These are phyloP conservation scores for Episyrphus balteatus DNA, from an alignment of 1,140 invertebrate genomes.

Conservation along the genomic window DNA sequence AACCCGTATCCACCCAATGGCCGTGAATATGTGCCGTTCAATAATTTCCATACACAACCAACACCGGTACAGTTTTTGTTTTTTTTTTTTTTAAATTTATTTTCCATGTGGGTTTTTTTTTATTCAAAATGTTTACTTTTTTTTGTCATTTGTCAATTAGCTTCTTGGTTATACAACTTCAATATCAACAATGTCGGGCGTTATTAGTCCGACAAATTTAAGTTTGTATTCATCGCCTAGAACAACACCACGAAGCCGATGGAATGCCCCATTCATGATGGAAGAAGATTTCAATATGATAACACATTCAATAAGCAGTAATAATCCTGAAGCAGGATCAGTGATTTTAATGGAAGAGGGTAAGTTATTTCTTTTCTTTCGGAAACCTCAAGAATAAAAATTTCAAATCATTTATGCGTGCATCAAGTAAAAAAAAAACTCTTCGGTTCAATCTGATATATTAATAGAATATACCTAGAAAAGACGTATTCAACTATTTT, in stretches of 20 bases:
- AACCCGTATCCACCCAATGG: constrained; percentile 24
- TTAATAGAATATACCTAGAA: too few relatives aligned
- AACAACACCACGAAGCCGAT: constrained; percentile 52
- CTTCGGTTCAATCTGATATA: too few relatives aligned
- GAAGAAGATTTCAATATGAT: constrained; percentile 93
- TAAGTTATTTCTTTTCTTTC: too few relatives aligned
- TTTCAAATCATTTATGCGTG: too few relatives aligned
- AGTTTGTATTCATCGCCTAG: constrained; percentile 76
- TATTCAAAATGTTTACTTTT: neutral
- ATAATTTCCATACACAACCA: constrained; percentile 81
- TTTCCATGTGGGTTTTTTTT: too few relatives aligned
- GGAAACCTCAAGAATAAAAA: too few relatives aligned
- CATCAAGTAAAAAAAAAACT: too few relatives aligned
- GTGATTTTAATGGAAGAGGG: constrained; percentile 64
- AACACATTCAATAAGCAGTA: constrained; percentile 55
- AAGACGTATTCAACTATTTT: too few relatives aligned
- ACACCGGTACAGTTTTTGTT: constrained; percentile 60
- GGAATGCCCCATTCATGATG: constrained; percentile 79
- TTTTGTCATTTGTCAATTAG: constrained; percentile 39
- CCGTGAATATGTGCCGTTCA: constrained; percentile 58
- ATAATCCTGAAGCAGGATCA: constrained; percentile 49
- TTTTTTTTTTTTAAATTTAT: neutral
- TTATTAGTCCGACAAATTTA: constrained; percentile 82
- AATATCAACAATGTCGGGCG: constrained; percentile 61
- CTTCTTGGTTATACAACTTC: constrained; percentile 80